These are phyloP conservation scores for Thereva nobilitata DNA, from an alignment of 2,888 invertebrate species.

Conservation along the genomic window DNA sequence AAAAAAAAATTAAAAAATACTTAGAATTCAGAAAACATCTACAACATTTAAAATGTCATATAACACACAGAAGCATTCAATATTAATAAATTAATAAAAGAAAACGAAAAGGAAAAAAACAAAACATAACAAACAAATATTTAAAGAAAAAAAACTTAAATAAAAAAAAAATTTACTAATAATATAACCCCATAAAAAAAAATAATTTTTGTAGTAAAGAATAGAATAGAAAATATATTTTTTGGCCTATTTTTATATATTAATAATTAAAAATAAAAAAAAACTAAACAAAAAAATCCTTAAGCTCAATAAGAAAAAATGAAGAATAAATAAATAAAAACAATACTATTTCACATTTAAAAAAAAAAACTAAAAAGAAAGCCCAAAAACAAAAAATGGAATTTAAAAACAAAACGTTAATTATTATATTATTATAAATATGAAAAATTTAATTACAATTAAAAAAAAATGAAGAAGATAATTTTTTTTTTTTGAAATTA, in stretches of 20 bases:
- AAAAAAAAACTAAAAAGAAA: too few species aligned
- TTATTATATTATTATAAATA: neutral
- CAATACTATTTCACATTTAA: too few species aligned
- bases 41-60: too few species aligned
- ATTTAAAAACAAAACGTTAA: too few species aligned
- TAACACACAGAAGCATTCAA: neutral
- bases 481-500: too few species aligned
- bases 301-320: slow-evolving; percentile 14
- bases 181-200: slow-evolving; percentile 20
- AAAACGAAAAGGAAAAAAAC: neutral
- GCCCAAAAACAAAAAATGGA: too few species aligned
- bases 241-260: slow-evolving; percentile 36
- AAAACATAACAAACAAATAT: slow-evolving; percentile 21
- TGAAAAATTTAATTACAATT: slow-evolving; percentile 16
- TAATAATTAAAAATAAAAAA: slow-evolving; percentile 10
- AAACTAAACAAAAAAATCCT: slow-evolving; percentile 27
- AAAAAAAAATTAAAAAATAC: neutral
- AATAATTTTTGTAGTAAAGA: slow-evolving; percentile 34
- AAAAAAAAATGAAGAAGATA: slow-evolving; percentile 4
- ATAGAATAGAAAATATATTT: slow-evolving; percentile 35
- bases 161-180: slow-evolving; percentile 21
- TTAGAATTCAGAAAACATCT: too few species aligned
- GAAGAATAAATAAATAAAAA: too few species aligned
- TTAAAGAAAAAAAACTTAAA: slow-evolving; percentile 8
- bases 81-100: slow-evolving; percentile 3